These are phyloP conservation scores for Andrena hattorfiana DNA, from an alignment of 2,888 invertebrate species.

Conservation along the genomic window DNA sequence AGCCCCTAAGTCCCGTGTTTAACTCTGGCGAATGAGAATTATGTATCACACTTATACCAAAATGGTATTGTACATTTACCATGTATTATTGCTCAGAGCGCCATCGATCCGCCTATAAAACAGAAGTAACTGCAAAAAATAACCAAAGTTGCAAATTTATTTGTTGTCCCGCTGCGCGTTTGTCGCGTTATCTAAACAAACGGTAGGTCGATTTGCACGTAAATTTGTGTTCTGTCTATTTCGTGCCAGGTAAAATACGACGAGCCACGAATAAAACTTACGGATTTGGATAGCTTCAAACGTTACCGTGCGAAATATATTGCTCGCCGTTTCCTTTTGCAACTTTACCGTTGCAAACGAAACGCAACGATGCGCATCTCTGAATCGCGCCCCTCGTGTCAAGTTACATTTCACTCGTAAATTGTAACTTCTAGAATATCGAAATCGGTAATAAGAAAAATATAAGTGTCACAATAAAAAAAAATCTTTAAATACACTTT, in stretches of 20 bases:
- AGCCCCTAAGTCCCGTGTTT: no score
- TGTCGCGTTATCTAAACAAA: constrained; percentile 1
- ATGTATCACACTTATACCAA: no score
- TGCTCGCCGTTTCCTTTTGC: constrained; percentile 24
- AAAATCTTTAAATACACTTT: no score
- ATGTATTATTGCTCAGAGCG: no score
- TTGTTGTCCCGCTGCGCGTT: background rate
- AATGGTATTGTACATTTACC: no score
- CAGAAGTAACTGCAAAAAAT: constrained; percentile 1
- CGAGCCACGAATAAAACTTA: constrained; percentile 16
- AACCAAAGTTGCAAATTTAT: constrained; percentile 6
- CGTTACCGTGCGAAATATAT: constrained; percentile 8
- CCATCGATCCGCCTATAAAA: background rate
- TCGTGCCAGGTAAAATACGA: background rate
- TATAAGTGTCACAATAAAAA: no score
- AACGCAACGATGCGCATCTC: constrained; percentile 20
- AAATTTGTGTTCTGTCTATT: constrained; percentile 30
- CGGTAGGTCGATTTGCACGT: background rate
- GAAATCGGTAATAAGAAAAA: constrained; percentile 7
- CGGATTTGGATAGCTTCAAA: constrained; percentile 13
- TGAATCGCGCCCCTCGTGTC: background rate
- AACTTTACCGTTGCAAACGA: constrained; percentile 1
- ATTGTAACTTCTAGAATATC: background rate
- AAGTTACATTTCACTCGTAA: no score
- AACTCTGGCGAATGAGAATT: no score